Base-by-base conservation (phyloP, 2,797 vertebrate genomes). In the Salarias fasciatus region DNA sequence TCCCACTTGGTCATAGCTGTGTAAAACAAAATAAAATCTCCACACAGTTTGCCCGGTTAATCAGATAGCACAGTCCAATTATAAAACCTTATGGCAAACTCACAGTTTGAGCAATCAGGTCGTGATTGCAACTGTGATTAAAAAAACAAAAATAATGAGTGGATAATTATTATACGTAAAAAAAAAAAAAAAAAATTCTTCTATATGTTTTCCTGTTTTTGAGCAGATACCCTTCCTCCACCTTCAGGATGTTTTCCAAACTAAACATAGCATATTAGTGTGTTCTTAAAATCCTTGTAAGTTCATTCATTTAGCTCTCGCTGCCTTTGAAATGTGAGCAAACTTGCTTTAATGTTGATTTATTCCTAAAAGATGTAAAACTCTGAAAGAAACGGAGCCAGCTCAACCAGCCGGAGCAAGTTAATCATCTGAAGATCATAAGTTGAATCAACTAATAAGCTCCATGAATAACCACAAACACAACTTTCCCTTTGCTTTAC, bases 61-160 rank as follows among this genome's bases (percentile, higher is more conserved):
- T 75, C 66, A 55, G 36, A 82, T 36, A 49, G n/a, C 40, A 7
- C 11, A 45, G 53, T 45, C 28, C 53, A 52, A 48, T 60, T 58
- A 43, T 40, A 28, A 68, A 66, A 44, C 18, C 47, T 37, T 12
- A 7, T 53, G 41, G 68, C 31, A 29, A 52, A 59, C 10, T 6
- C 18, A 29, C 44, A 57, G 55, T 44, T 72, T 3, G 12, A 54
- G 36, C 53, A 79, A 86, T 82, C 61, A 82, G 28, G 44, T 57
- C 36, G 30, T 80, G 60, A 86, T 79, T 80, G 35, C 14, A 56
- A 33, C 24, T 60, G 3, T 63, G 48, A 69, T 79, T 68, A 38
- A 38, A 63, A 35, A 70, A 74, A 72, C 77, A 62, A 24, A 38
- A 56, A 40, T 67, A 69, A 76, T 61, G 40, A 81, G 37, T 5